Conservation (phyloP, 2,888 invertebrate species). For the Temnothorax unifasciatus region DNA sequence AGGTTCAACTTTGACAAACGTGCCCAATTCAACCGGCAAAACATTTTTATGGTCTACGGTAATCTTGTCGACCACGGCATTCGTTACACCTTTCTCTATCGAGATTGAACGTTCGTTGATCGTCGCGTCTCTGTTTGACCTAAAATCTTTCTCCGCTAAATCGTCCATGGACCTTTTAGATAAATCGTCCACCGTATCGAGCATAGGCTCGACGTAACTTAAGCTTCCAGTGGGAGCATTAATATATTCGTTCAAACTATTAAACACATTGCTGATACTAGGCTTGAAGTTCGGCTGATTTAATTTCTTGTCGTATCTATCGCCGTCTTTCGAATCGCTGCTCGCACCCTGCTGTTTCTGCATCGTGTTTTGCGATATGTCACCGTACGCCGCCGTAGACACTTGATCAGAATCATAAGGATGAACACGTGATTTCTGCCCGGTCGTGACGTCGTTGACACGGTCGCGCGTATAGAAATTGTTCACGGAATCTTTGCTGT, state of each 20-base stretch:
- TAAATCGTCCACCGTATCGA: slow-evolving; percentile 54
- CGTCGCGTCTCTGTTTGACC: not conserved
- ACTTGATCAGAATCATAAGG: slow-evolving; percentile 73
- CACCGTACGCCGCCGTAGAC: slow-evolving; percentile 78
- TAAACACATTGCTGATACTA: slow-evolving; percentile 89
- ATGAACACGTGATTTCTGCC: slow-evolving; percentile 75
- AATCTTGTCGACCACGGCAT: slow-evolving; percentile 7
- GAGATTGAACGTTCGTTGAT: slow-evolving; percentile 35
- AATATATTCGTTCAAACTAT: slow-evolving; percentile 89
- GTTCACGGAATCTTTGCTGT: slow-evolving; percentile 76
- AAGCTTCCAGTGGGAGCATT: slow-evolving; percentile 85
- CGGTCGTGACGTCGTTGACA: slow-evolving; percentile 74
- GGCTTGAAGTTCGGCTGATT: slow-evolving; percentile 85
- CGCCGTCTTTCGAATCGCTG: slow-evolving; percentile 75
- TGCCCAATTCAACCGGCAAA: slow-evolving; percentile 6
- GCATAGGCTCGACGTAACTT: slow-evolving; percentile 65
- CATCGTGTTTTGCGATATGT: slow-evolving; percentile 80
- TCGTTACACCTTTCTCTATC: slow-evolving; percentile 8
- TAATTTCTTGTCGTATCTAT: slow-evolving; percentile 82
- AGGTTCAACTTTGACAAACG: slow-evolving; percentile 21
- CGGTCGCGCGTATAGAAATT: slow-evolving; percentile 79
- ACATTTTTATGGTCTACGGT: slow-evolving; percentile 31
- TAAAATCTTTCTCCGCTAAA: slow-evolving; percentile 15
- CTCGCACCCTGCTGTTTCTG: slow-evolving; percentile 81
- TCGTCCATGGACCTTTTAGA: slow-evolving; percentile 36